These are phyloP conservation scores for Ivindomyrus marchei DNA, from an alignment of 2,113 vertebrate species.

Conservation along the genomic window DNA sequence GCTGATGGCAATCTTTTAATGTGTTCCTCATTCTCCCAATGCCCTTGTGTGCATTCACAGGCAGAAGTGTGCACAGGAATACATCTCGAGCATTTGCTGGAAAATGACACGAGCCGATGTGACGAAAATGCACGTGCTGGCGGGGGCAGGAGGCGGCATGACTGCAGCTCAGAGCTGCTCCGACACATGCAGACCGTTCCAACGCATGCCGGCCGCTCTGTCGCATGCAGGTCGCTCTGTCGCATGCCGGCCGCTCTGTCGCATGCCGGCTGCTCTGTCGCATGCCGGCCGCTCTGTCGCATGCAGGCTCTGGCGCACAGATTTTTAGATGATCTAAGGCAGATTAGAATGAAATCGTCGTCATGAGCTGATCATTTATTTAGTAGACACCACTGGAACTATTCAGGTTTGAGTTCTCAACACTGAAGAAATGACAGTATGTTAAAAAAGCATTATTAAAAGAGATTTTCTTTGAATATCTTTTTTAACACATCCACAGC, in stretches of 20 bases:
- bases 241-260: too few species aligned
- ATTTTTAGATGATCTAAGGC: neutral
- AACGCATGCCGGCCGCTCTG: neutral
- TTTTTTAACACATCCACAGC: neutral
- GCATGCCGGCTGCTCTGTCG: neutral
- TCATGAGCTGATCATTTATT: slow-evolving; percentile 37
- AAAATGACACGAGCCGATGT: slow-evolving; percentile 62
- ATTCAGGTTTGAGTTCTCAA: neutral
- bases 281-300: neutral
- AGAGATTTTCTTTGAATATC: neutral
- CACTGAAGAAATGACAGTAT: slow-evolving; percentile 15
- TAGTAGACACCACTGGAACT: slow-evolving; percentile 3
- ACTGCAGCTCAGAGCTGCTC: slow-evolving; percentile 9
- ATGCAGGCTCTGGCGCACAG: neutral
- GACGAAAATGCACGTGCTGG: slow-evolving; percentile 50
- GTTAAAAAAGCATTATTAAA: slow-evolving; percentile 28
- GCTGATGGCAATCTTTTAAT: slow-evolving; percentile 50
- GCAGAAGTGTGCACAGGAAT: slow-evolving; percentile 53
- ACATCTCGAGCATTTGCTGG: slow-evolving; percentile 59
- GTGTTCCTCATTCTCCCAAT: slow-evolving; percentile 45
- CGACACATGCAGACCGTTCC: neutral
- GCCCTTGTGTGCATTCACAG: slow-evolving; percentile 42
- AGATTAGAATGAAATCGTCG: neutral
- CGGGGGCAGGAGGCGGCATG: slow-evolving; percentile 24
- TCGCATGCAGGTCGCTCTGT: too few species aligned